Evolutionary conservation across 2,888 invertebrate genomes (phyloP).

Genomic region (Oligia strigilis): DNA sequence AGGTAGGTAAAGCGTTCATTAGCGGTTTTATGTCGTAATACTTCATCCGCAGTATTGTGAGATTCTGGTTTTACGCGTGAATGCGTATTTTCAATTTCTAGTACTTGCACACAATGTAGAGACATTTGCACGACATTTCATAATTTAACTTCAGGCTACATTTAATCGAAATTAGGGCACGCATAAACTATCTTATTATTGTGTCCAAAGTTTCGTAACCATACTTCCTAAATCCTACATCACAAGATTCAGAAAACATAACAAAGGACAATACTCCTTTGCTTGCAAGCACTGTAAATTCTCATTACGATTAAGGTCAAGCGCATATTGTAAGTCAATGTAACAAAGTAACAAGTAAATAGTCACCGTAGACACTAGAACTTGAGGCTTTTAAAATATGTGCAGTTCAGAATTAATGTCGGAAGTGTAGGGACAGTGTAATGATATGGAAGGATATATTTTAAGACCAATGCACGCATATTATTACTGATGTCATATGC

Average conservation of each 20-base stretch:
- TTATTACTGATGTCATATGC: slow-evolving; percentile 7
- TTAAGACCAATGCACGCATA: slow-evolving; percentile 9
- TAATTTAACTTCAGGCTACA: slow-evolving; percentile 51
- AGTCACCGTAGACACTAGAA: slow-evolving; percentile 6
- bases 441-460: slow-evolving; percentile 15
- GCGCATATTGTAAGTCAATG: slow-evolving; percentile 48
- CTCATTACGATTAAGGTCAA: slow-evolving; percentile 55
- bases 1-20: slow-evolving; percentile 30
- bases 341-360: slow-evolving; percentile 39
- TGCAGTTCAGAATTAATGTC: slow-evolving; percentile 11
- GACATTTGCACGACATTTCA: slow-evolving; percentile 56
- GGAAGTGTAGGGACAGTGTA: neutral
- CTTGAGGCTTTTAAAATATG: slow-evolving; percentile 20
- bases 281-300: slow-evolving; percentile 47
- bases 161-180: slow-evolving; percentile 47
- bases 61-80: slow-evolving; percentile 52
- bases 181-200: slow-evolving; percentile 49
- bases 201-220: slow-evolving; percentile 40
- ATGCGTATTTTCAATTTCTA: slow-evolving; percentile 46
- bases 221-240: slow-evolving; percentile 48
- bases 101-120: slow-evolving; percentile 47
- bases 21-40: slow-evolving; percentile 33
- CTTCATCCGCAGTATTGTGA: slow-evolving; percentile 58
- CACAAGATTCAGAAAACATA: slow-evolving; percentile 41
- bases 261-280: slow-evolving; percentile 48